Conservation (phyloP, 1,140 invertebrate genomes). For the Drosophila melanogaster region Release_6_plus_ISO1_MT NT_033779.5:6660501-6661000, state of each 20-base stretch:
- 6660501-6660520: constrained; percentile 91
- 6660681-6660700: constrained; percentile 98
- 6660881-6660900: constrained; percentile 96
- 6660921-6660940: constrained; percentile 91
- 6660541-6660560: constrained; percentile 94
- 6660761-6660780: constrained; percentile 94
- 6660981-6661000: constrained; percentile 92
- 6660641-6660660: constrained; percentile 89
- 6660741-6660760: constrained; percentile 97
- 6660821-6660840: constrained; percentile 94
- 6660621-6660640: constrained; percentile 92
- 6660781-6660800: constrained; percentile 90
- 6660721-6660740: constrained; percentile 97
- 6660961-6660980: constrained; percentile 89
- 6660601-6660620: constrained; percentile 87
- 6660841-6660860: constrained; percentile 95
- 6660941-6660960: constrained; percentile 90
- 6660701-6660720: constrained; percentile 98
- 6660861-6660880: constrained; percentile 97
- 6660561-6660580: constrained; percentile 92
- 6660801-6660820: constrained; percentile 92
- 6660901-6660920: constrained; percentile 94
- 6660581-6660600: constrained; percentile 86
- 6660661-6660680: constrained; percentile 95
- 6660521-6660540: constrained; percentile 97